Percentiles rank a stretch among this genome's conserved stretches.
Conservation (phyloP, 2,888 invertebrate genomes). For the Chaetoderma sp. region DNA sequence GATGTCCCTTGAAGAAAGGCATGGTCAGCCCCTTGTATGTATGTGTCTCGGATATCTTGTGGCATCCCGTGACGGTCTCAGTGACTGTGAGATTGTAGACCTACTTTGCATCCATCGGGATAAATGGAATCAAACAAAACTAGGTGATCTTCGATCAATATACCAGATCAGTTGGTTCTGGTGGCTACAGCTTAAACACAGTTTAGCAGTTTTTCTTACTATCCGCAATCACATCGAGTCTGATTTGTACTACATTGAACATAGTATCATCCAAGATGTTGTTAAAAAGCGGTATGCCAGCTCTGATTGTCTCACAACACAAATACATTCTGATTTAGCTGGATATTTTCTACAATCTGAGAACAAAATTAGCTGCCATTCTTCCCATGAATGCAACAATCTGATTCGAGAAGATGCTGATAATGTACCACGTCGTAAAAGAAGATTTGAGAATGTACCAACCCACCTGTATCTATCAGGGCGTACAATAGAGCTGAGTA, state of each 20-base stretch:
- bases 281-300: conserved; percentile 51
- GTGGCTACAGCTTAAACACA: conserved; percentile 61
- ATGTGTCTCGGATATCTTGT: conserved; percentile 57
- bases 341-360: no score
- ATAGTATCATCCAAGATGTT: conserved; percentile 47
- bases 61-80: conserved; percentile 62
- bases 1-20: conserved; percentile 49
- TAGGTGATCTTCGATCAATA: conserved; percentile 42
- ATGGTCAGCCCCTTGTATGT: conserved; percentile 52
- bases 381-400: no score
- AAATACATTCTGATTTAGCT: conserved; percentile 60
- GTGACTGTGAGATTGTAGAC: conserved; percentile 68
- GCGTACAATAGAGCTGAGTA: conserved; percentile 61
- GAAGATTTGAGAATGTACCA: conserved; percentile 66
- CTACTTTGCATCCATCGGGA: conserved; percentile 65
- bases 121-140: conserved; percentile 53
- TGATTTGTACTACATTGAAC: conserved; percentile 54
- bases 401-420: no score
- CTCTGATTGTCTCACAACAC: conserved; percentile 35
- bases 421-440: no score
- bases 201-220: conserved; percentile 52
- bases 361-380: no score
- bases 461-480: conserved; percentile 61
- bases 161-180: conserved; percentile 51
- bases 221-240: conserved; percentile 54